Evolutionary conservation across 2,888 invertebrate species (phyloP).

Genomic region (Phyto melanocephala): DNA sequence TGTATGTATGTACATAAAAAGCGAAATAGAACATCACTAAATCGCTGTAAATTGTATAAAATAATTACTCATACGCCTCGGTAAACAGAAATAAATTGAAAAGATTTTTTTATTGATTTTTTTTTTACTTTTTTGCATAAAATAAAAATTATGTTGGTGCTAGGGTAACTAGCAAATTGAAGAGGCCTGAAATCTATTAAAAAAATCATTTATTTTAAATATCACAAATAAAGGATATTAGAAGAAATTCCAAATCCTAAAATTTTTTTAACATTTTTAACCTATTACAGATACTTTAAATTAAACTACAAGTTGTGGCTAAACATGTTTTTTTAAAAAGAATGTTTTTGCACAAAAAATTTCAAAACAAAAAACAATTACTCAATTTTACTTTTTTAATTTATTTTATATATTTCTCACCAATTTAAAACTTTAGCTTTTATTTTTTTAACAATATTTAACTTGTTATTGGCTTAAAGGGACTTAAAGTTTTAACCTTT

Average conservation of each 20-base stretch:
- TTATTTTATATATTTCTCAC: too few relatives aligned
- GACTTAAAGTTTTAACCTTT: conserved; percentile 37
- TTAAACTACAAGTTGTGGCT: background rate
- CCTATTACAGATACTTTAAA: background rate
- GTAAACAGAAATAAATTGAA: conserved; percentile 47
- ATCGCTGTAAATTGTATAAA: conserved; percentile 36
- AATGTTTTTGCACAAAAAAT: too few relatives aligned
- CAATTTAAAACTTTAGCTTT: background rate
- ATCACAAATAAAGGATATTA: too few relatives aligned
- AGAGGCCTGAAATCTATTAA: background rate
- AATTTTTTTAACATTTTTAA: too few relatives aligned
- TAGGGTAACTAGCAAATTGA: background rate
- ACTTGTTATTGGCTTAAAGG: conserved; percentile 33
- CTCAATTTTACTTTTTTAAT: too few relatives aligned
- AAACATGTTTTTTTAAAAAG: too few relatives aligned
- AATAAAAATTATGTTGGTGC: background rate
- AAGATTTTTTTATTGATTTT: too few relatives aligned
- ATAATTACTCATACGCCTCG: conserved; percentile 47
- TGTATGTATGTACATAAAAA: too few relatives aligned
- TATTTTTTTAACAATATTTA: conserved; percentile 7
- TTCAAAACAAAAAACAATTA: too few relatives aligned
- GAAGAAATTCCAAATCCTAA: too few relatives aligned
- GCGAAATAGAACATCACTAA: conserved; percentile 33
- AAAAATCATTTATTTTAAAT: too few relatives aligned
- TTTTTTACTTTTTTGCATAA: background rate